phyloP scores from a whole-genome alignment of 2,888 invertebrate genomes.

The Amorpha juglandis region DNA sequence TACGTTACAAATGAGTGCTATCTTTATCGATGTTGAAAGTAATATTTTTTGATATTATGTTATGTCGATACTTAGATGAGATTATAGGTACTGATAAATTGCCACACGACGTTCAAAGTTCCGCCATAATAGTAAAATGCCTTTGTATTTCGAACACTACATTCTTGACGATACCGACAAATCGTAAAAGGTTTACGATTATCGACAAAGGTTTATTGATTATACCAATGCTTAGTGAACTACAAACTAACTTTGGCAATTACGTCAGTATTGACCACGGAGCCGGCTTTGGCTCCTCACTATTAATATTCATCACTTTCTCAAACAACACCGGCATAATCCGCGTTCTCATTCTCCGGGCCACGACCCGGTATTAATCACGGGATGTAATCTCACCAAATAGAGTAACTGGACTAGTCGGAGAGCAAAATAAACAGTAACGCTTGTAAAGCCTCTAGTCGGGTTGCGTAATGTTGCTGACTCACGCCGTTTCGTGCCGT shows the following conservation, averaged over 20 bases:
- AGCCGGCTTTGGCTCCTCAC: constrained; percentile 39
- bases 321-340: constrained; percentile 53
- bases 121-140: background rate
- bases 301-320: constrained; percentile 57
- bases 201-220: constrained; percentile 44
- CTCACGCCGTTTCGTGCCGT: constrained; percentile 34
- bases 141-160: constrained; percentile 13
- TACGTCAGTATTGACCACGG: constrained; percentile 39
- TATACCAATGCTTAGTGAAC: constrained; percentile 31
- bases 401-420: constrained; percentile 57
- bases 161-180: constrained; percentile 42
- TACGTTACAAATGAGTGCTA: background rate
- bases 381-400: constrained; percentile 62
- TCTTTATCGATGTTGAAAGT: background rate
- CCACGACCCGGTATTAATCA: constrained; percentile 65
- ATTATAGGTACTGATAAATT: constrained; percentile 2
- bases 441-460: constrained; percentile 39
- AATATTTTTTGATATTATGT: background rate
- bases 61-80: background rate
- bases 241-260: constrained; percentile 37
- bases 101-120: background rate
- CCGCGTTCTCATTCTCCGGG: constrained; percentile 47
- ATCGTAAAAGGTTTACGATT: constrained; percentile 48
- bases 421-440: constrained; percentile 59
- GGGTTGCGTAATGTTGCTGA: constrained; percentile 63